These are phyloP conservation scores for Chiloscyllium punctatum DNA, from an alignment of 2,797 vertebrate species.

Conservation along the genomic window DNA sequence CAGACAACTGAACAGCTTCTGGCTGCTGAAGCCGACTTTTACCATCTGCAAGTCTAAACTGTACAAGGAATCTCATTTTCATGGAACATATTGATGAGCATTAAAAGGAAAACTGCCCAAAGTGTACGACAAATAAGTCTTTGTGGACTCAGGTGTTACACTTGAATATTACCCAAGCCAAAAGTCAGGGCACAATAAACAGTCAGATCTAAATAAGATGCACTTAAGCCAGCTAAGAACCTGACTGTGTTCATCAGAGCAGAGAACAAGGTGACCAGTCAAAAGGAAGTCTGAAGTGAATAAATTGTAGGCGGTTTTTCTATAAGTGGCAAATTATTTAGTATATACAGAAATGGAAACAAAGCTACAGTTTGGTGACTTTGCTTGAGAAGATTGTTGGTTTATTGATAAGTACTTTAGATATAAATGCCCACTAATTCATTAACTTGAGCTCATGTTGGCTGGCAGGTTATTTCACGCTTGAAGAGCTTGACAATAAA, in stretches of 20 bases:
- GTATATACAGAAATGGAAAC: slow-evolving; percentile 16
- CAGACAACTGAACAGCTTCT: neutral
- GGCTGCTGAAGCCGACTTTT: neutral
- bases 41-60: neutral
- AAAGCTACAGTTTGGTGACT: neutral
- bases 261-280: neutral
- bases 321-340: neutral
- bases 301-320: neutral
- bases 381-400: slow-evolving; percentile 23
- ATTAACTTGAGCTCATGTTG: slow-evolving; percentile 40
- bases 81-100: neutral
- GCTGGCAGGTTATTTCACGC: slow-evolving; percentile 63
- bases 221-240: neutral
- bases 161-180: neutral
- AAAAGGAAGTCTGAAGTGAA: neutral
- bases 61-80: neutral
- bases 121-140: neutral
- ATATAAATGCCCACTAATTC: slow-evolving; percentile 12
- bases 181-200: neutral
- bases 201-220: neutral
- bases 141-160: neutral
- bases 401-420: neutral
- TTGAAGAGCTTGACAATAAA: slow-evolving; percentile 59
- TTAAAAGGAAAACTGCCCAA: neutral
- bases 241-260: neutral